Conservation (phyloP, 2,113 vertebrate genomes). For the Myrmophylax atrothorax region DNA sequence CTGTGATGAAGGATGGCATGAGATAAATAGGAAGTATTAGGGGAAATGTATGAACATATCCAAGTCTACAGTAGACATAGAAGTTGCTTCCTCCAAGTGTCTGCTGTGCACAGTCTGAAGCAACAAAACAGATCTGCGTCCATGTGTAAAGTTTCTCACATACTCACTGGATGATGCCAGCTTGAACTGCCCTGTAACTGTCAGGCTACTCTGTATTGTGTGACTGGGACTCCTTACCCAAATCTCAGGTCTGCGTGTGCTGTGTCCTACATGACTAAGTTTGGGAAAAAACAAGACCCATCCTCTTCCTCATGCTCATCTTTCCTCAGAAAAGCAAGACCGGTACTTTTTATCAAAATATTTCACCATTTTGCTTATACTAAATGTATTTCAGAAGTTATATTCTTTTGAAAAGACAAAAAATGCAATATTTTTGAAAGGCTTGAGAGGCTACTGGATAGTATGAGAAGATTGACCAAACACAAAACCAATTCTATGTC, state of each 20-base stretch:
- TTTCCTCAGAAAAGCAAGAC: neutral
- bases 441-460: neutral
- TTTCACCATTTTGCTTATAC: neutral
- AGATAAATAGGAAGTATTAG: neutral
- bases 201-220: fast-evolving
- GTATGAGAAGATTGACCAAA: neutral
- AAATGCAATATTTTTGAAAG: neutral
- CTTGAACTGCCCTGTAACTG: neutral
- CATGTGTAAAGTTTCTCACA: neutral
- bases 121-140: neutral
- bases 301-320: neutral
- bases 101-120: neutral
- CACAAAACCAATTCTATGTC: neutral
- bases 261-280: neutral
- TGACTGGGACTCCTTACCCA: neutral
- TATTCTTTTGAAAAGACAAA: neutral
- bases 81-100: neutral
- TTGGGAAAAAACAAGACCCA: neutral
- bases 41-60: neutral
- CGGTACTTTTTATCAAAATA: neutral
- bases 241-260: neutral
- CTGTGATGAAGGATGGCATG: neutral
- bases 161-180: neutral
- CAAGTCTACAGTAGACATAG: neutral
- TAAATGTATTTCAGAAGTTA: neutral